Evolutionary conservation across 2,888 invertebrate genomes (phyloP), one percentile per base, ranked within the genome.

Genomic region (Eilema depressum): DNA sequence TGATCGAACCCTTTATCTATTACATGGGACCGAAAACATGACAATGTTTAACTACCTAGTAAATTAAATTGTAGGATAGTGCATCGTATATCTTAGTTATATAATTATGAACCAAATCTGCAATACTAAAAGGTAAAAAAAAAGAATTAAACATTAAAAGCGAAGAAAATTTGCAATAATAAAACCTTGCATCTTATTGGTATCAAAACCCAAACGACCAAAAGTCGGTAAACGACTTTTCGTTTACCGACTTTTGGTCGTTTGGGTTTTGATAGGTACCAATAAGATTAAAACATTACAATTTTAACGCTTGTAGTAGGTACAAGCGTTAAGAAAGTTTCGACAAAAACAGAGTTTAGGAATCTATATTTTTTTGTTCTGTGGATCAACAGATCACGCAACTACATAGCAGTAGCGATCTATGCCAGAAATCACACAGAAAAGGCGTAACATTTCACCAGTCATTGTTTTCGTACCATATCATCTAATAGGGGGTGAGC

Each of bases 311-410:
- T 71, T 57, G 25, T 68, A n/a, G n/a, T n/a, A n/a, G n/a, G n/a
- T n/a, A n/a, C n/a, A n/a, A n/a, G n/a, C n/a, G n/a, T n/a, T n/a
- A 69, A 11, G 63, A 80, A 72, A 78, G 71, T 28, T 12, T 14
- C 47, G 10, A 73, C 41, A 78, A 75, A 78, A 81, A 78, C 60
- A 10, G 23, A 65, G 60, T 64, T 62, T 37, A 41, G 11, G n/a
- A 53, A 53, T 53, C 20, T 47, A 0, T 53, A 8, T 53, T n/a
- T 53, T 53, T 53, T 53, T 53, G 10, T 10, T n/a, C n/a, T 53
- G 53, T 53, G 53, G 53, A 53, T n/a, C 53, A 47, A 47, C 7
- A 47, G 47, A 47, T 47, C 47, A 47, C 20, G 47, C 47, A 47
- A 47, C 47, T 20, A 47, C 3, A 41, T 41, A 41, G 17, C 41